Evolutionary conservation across 2,888 invertebrate genomes (phyloP), one percentile per base, ranked within the genome.

Genomic region (Ormyrus nitidulus): DNA sequence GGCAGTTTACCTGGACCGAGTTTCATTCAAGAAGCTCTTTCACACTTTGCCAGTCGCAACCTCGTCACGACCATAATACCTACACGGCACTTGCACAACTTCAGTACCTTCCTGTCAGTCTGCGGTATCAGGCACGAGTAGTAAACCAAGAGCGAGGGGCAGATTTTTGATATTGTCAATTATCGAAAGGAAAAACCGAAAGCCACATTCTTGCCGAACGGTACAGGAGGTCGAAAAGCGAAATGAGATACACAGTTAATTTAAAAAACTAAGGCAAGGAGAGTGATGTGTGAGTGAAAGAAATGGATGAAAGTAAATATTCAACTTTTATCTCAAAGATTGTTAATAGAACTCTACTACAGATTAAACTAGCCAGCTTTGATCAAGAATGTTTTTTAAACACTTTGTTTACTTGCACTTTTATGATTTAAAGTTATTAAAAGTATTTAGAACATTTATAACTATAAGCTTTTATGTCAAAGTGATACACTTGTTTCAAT

Each of bases 31-130:
- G 85, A 87, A 76, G 89, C 91, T 34, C 86, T 91, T 13, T 86
- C 87, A 19, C 88, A 85, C 66, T 90, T 90, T 83, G 85, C 85
- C 68, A 86, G 84, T 59, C 86, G 87, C 68, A 90, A 90, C 83
- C 92, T 95, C 84, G 94, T 95, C 78, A 94, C 94, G 85, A 96
- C 95, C 11, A 92, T 95, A 81, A 93, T 96, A 91, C 97, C 97
- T 72, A 96, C 96, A 83, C 93, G 93, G 84, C 94, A 95, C 89
- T 92, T 97, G 87, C 95, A 96, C 91, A 95, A 95, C 91, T 94
- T 94, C 84, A 94, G 94, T 92, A 96, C 96, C 86, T 95, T 96
- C 92, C 92, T 97, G 85, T 96, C 96, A 83, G 93, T 97, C 90
- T 95, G 95, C 91, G 96, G 96, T 34, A 93, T 96, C 84, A 92